phyloP scores from a whole-genome alignment of 2,113 vertebrate species.

The Cephalopterus ornatus region DNA sequence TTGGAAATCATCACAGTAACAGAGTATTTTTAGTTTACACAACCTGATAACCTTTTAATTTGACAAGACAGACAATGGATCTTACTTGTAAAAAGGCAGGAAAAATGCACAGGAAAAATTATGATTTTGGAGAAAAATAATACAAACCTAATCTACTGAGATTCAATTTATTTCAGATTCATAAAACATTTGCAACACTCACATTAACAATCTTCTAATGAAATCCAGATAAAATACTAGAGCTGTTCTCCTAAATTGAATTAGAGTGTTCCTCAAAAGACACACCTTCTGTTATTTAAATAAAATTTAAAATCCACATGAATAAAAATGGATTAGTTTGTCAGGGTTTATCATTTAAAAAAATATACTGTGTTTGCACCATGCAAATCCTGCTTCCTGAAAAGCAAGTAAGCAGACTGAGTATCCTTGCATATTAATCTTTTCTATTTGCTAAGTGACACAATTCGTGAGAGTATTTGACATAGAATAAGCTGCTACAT shows the following conservation, averaged over 20 bases:
- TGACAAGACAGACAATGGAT: not conserved
- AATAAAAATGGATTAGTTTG: conserved; percentile 24
- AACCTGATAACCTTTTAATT: conserved; percentile 1
- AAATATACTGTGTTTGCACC: conserved; percentile 13
- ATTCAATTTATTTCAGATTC: conserved; percentile 14
- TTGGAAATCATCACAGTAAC: not conserved
- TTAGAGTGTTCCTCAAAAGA: not conserved
- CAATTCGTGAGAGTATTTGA: conserved; percentile 30
- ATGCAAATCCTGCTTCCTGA: not conserved
- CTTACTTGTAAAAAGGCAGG: not conserved
- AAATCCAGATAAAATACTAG: not conserved
- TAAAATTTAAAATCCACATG: not conserved
- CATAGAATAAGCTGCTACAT: conserved; percentile 23
- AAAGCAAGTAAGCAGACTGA: not conserved
- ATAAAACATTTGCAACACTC: conserved; percentile 6
- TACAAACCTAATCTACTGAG: not conserved
- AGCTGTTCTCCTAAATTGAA: not conserved
- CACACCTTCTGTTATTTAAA: conserved; percentile 13
- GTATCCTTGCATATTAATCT: conserved; percentile 34
- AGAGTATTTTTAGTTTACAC: conserved; percentile 23
- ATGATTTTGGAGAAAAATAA: conserved; percentile 18
- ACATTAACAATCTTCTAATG: conserved; percentile 16
- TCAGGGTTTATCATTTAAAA: conserved; percentile 13
- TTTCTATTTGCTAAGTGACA: conserved; percentile 44
- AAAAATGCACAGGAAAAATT: not conserved